Conservation (phyloP, 2,888 invertebrate genomes). For the Gisinianus flammeolus region DNA sequence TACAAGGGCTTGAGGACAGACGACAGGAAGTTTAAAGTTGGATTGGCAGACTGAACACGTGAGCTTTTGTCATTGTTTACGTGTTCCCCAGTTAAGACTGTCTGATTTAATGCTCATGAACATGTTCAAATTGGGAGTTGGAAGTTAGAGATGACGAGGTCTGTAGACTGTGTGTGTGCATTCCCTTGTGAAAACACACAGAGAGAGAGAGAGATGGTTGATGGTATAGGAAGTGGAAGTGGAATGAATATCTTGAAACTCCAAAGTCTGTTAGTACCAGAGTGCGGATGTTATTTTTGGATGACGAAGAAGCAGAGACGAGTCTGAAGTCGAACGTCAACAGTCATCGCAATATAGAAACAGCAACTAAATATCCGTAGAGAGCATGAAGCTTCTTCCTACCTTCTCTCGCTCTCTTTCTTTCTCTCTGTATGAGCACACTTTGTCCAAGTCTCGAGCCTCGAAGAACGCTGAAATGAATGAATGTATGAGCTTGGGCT, state of each 20-base stretch:
- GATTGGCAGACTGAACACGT: background rate
- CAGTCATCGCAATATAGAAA: background rate
- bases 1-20: background rate
- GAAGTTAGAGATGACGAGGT: background rate
- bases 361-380: background rate
- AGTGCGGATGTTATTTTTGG: constrained; percentile 17
- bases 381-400: background rate
- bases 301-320: background rate
- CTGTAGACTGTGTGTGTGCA: no score
- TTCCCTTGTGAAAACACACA: background rate
- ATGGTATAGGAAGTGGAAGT: constrained; percentile 3
- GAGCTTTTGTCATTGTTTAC: background rate
- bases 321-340: no score
- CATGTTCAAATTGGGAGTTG: background rate
- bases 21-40: background rate
- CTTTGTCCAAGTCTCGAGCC: background rate
- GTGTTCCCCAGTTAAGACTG: background rate
- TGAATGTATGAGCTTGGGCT: background rate
- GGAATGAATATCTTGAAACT: background rate
- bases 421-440: background rate
- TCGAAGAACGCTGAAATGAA: background rate
- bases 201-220: background rate
- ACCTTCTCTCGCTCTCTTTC: background rate
- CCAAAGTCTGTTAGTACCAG: background rate
- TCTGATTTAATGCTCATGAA: background rate